These are phyloP conservation scores for Urocitellus parryii DNA, from an alignment of 2,113 vertebrate species.

Conservation along the genomic window DNA sequence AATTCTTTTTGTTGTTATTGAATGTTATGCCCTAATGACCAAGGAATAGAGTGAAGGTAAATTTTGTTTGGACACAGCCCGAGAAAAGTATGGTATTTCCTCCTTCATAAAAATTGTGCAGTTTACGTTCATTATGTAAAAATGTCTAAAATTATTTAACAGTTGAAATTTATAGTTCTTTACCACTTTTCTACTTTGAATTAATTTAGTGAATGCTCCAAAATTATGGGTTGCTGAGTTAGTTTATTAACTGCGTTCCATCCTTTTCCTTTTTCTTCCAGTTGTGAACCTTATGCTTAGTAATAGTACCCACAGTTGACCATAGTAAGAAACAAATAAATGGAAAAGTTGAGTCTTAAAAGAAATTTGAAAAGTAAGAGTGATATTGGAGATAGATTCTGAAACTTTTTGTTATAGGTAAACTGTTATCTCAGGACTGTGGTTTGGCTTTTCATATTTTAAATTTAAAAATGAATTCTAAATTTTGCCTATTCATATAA, in stretches of 20 bases:
- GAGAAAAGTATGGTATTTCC: background rate
- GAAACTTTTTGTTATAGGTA: background rate
- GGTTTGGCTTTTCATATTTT: conserved; percentile 45
- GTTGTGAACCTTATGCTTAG: conserved; percentile 25
- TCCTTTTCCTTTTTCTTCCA: background rate
- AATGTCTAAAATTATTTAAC: conserved; percentile 18
- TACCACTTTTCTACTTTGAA: conserved; percentile 8
- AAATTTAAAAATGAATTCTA: conserved; percentile 1
- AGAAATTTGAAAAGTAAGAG: background rate
- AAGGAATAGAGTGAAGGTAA: background rate
- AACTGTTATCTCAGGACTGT: background rate
- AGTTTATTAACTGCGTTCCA: background rate
- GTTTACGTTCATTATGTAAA: conserved; percentile 14
- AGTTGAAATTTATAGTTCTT: conserved; percentile 5
- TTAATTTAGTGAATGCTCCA: background rate
- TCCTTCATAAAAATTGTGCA: background rate
- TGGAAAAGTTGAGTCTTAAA: background rate
- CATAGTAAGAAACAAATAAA: conserved; percentile 24
- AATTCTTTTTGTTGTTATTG: conserved; percentile 10
- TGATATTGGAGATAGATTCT: conserved; percentile 9
- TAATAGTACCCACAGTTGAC: background rate
- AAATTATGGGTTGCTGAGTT: background rate
- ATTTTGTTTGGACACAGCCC: background rate
- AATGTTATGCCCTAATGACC: background rate
- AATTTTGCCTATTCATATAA: conserved; percentile 40